Percentiles rank a stretch among this genome's conserved stretches.
Evolutionary conservation across 1,140 invertebrate species (phyloP).

Genomic region (Oppia nitens): DNA sequence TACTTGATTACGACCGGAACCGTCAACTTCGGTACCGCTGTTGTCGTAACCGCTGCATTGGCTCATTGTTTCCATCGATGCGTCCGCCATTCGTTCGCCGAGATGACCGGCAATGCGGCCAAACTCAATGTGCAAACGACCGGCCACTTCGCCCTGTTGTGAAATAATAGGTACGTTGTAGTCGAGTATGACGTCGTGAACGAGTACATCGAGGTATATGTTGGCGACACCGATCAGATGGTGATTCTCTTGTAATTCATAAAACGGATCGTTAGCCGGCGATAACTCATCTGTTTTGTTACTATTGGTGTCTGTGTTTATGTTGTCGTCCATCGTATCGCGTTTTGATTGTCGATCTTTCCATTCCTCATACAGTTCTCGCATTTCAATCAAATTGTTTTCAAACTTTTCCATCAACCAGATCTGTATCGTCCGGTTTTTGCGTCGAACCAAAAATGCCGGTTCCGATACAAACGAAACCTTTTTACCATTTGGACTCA

Average conservation of each 20-base stretch:
- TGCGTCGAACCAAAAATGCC: constrained; percentile 82
- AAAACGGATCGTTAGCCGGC: constrained; percentile 58
- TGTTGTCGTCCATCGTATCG: neutral
- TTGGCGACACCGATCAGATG: constrained; percentile 96
- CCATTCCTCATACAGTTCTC: constrained; percentile 86
- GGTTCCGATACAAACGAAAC: constrained; percentile 92
- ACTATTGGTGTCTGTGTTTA: too few relatives aligned
- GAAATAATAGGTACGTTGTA: constrained; percentile 97
- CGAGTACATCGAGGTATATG: constrained; percentile 84
- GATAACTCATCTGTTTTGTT: constrained; percentile 17
- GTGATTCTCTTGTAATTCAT: constrained; percentile 90
- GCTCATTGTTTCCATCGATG: constrained; percentile 19
- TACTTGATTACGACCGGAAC: constrained; percentile 1
- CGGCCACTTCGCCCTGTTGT: constrained; percentile 75
- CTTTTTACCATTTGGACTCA: constrained; percentile 81
- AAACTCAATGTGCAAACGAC: constrained; percentile 55
- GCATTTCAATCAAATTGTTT: constrained; percentile 94
- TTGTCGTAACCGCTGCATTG: constrained; percentile 11
- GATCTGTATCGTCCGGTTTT: constrained; percentile 54
- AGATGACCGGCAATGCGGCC: constrained; percentile 62
- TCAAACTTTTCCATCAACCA: constrained; percentile 98
- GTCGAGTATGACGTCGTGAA: constrained; percentile 84
- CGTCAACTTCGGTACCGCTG: neutral
- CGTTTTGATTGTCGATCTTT: constrained; percentile 32
- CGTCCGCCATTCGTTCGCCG: constrained; percentile 40